phyloP scores from a whole-genome alignment of 2,113 vertebrate species.

The Semnornis frantzii region DNA sequence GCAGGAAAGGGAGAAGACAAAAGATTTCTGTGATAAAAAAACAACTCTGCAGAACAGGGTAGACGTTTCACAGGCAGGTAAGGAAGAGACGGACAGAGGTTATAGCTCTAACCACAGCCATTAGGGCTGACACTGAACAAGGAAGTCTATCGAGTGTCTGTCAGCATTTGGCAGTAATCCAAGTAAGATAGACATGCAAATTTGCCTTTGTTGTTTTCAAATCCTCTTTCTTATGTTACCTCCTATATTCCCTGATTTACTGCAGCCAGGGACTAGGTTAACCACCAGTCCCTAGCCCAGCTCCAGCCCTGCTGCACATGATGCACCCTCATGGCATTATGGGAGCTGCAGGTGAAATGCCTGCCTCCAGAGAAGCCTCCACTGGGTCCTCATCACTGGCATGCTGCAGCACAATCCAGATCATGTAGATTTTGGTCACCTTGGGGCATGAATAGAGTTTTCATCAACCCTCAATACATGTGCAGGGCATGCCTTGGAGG shows the following conservation, averaged over 20 bases:
- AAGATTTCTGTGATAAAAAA: background rate
- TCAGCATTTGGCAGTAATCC: background rate
- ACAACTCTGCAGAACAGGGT: fast-evolving
- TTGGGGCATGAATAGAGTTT: fast-evolving
- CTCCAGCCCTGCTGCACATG: background rate
- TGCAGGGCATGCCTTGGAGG: background rate
- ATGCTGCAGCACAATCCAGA: fast-evolving
- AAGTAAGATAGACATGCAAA: background rate
- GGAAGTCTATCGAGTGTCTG: conserved; percentile 21
- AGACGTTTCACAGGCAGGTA: background rate
- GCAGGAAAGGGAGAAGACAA: background rate
- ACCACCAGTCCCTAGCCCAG: background rate
- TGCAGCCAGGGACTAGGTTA: fast-evolving
- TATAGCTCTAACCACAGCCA: background rate
- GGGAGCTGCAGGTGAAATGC: background rate
- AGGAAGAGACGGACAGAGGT: background rate
- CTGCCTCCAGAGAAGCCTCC: background rate
- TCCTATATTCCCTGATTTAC: background rate
- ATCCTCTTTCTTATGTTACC: background rate
- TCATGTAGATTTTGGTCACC: background rate
- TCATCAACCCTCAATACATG: background rate
- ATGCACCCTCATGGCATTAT: fast-evolving
- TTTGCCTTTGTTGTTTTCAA: background rate
- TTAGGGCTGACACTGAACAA: background rate
- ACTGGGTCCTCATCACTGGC: fast-evolving